These are phyloP conservation scores for Caerostris darwini DNA, from an alignment of 1,140 invertebrate genomes.

Conservation along the genomic window DNA sequence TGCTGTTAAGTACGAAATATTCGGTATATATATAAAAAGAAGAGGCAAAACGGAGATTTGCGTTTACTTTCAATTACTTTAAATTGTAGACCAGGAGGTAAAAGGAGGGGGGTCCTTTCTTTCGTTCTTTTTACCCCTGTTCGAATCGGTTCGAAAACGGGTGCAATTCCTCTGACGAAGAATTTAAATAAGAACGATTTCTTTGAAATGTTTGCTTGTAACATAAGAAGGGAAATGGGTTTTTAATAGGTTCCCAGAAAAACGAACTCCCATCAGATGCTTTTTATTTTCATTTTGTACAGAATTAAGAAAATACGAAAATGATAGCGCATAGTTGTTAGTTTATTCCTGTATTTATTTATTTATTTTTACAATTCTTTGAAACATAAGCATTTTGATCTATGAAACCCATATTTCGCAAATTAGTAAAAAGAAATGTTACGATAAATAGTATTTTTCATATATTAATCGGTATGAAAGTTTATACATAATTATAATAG, in stretches of 20 bases:
- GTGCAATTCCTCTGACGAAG: neutral
- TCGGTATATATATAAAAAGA: neutral
- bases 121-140: neutral
- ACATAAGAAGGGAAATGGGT: neutral
- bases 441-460: no score
- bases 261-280: neutral
- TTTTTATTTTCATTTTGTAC: no score
- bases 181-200: neutral
- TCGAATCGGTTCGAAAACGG: neutral
- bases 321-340: no score
- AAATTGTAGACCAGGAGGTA: no score
- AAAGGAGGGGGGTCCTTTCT: neutral
- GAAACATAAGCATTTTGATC: no score
- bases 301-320: no score
- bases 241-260: neutral
- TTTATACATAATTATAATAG: no score
- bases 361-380: no score
- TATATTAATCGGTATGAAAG: no score
- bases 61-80: conserved; percentile 27
- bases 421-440: no score
- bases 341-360: no score
- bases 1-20: neutral
- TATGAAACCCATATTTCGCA: no score
- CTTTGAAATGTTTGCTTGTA: neutral
- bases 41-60: neutral